Conservation (phyloP, 2,888 invertebrate genomes). For the Dynastes maya region DNA sequence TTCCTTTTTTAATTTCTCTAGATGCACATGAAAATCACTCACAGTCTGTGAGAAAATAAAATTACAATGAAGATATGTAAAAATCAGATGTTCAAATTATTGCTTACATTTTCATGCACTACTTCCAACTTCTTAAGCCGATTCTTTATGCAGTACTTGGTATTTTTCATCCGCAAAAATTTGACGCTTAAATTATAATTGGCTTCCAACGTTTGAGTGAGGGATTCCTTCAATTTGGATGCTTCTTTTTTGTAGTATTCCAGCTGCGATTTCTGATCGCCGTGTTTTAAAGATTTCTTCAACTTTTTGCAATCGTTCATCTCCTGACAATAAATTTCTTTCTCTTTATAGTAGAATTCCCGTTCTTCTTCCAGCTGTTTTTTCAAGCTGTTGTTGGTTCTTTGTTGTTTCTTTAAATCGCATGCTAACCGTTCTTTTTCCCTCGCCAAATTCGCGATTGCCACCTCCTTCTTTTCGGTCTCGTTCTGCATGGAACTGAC, state of each 20-base stretch:
- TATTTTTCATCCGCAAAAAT: conserved; percentile 69
- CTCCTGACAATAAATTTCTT: conserved; percentile 72
- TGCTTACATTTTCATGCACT: conserved; percentile 63
- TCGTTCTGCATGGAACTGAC: conserved; percentile 70
- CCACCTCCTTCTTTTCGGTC: conserved; percentile 70
- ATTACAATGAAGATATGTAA: conserved; percentile 50
- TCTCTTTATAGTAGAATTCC: conserved; percentile 73
- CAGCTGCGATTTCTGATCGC: conserved; percentile 56
- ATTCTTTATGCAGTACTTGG: conserved; percentile 65
- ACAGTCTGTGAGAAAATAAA: conserved; percentile 58
- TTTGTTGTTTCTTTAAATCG: conserved; percentile 71
- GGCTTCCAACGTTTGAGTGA: conserved; percentile 68
- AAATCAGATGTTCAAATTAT: conserved; percentile 3
- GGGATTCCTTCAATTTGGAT: conserved; percentile 65
- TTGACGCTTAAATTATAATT: conserved; percentile 70
- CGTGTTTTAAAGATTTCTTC: conserved; percentile 59
- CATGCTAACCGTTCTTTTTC: conserved; percentile 73
- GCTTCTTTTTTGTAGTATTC: conserved; percentile 65
- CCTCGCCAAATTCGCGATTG: conserved; percentile 70
- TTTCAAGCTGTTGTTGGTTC: conserved; percentile 71
- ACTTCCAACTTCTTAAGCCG: conserved; percentile 63
- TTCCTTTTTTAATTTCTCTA: conserved; percentile 64
- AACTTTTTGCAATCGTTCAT: conserved; percentile 68
- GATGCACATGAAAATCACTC: conserved; percentile 63
- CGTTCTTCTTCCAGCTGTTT: conserved; percentile 75